Conservation (phyloP, 2,113 vertebrate genomes). For the Dissostichus mawsoni region DNA sequence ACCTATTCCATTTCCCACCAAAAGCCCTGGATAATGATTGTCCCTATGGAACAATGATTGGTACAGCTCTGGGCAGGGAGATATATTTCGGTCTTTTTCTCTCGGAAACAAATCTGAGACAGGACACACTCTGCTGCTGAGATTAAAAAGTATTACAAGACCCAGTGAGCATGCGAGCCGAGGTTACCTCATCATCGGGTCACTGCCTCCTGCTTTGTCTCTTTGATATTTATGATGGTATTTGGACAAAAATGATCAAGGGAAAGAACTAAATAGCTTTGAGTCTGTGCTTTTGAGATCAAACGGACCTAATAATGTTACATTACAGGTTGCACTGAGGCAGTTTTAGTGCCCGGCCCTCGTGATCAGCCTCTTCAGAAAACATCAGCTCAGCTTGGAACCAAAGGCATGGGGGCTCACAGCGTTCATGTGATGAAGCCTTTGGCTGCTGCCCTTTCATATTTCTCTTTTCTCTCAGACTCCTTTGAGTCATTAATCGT, state of each 20-base stretch:
- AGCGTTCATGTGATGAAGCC: constrained; percentile 53
- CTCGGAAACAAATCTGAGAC: constrained; percentile 30
- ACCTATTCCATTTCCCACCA: constrained; percentile 48
- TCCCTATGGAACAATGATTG: constrained; percentile 30
- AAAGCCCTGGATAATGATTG: constrained; percentile 37
- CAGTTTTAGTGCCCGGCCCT: constrained; percentile 69
- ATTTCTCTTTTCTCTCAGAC: not conserved
- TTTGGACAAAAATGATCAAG: constrained; percentile 79
- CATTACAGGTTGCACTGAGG: constrained; percentile 78
- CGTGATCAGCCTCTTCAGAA: constrained; percentile 63
- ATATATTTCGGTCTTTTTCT: constrained; percentile 42
- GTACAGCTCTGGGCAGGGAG: constrained; percentile 22
- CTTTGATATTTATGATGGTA: constrained; percentile 62
- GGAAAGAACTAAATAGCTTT: constrained; percentile 68
- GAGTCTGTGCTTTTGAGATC: constrained; percentile 76
- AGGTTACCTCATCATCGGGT: constrained; percentile 60
- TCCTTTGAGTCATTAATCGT: not conserved
- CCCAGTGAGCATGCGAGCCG: constrained; percentile 52
- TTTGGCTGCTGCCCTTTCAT: constrained; percentile 21
- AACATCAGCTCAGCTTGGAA: constrained; percentile 52
- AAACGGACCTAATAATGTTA: constrained; percentile 76
- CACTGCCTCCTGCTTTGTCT: constrained; percentile 59
- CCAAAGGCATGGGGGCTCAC: constrained; percentile 13
- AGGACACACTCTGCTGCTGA: constrained; percentile 22
- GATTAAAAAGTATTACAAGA: constrained; percentile 62